These are phyloP conservation scores for Amphiura filiformis DNA, from an alignment of 35 echinoderm and acorn worm species.

Conservation along the genomic window DNA sequence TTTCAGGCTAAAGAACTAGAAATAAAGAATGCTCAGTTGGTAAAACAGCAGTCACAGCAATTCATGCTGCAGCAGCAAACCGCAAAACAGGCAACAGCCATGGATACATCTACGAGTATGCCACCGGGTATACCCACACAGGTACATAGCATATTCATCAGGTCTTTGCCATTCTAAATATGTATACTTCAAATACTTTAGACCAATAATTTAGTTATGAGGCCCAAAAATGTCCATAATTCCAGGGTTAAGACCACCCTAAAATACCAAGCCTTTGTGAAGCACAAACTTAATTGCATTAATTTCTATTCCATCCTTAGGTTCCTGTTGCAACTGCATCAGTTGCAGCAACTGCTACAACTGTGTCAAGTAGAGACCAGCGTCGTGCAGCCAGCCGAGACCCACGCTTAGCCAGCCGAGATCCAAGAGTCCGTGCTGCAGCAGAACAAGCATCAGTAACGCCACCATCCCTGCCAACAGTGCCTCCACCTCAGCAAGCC, in stretches of 20 bases:
- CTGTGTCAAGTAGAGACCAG: background rate
- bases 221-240: too few species aligned
- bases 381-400: conserved; percentile 38
- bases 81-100: background rate
- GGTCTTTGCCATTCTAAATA: too few species aligned
- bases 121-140: too few species aligned
- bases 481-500: background rate
- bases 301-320: too few species aligned
- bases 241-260: too few species aligned
- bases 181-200: too few species aligned
- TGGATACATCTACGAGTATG: background rate
- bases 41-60: background rate
- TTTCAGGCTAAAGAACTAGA: conserved; percentile 40
- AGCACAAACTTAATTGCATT: too few species aligned
- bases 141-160: too few species aligned
- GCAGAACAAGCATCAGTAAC: conserved; percentile 6
- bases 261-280: too few species aligned
- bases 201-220: too few species aligned
- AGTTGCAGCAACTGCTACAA: too few species aligned
- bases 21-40: conserved; percentile 29
- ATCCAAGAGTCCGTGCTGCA: conserved; percentile 59
- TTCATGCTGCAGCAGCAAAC: background rate
- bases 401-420: conserved; percentile 67
- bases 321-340: too few species aligned
- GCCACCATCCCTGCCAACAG: background rate